Evolutionary conservation across 2,888 invertebrate genomes (phyloP).

Genomic region (Crematogaster levior): DNA sequence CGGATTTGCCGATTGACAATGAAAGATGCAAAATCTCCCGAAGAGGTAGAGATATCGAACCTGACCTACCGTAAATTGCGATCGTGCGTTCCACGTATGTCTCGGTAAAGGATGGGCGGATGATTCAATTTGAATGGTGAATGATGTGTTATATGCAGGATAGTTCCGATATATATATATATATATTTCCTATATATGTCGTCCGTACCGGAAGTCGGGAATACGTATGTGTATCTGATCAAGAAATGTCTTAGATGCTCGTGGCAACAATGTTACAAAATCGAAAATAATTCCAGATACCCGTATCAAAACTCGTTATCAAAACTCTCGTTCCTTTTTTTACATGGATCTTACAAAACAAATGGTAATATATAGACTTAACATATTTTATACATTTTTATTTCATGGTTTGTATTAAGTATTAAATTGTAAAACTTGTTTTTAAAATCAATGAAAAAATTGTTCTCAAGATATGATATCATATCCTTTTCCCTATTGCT

Average conservation of each 20-base stretch:
- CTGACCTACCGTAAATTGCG: slow-evolving; percentile 72
- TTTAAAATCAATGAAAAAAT: too few relatives aligned
- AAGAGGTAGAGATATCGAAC: slow-evolving; percentile 67
- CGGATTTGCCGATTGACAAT: slow-evolving; percentile 36
- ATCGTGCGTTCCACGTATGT: slow-evolving; percentile 42
- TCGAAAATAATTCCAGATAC: background rate
- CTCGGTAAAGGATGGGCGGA: slow-evolving; percentile 12
- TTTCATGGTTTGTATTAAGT: too few relatives aligned
- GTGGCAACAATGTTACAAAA: background rate
- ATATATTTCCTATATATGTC: slow-evolving; percentile 5
- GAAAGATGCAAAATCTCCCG: slow-evolving; percentile 82
- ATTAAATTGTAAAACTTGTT: too few relatives aligned
- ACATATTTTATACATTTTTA: too few relatives aligned
- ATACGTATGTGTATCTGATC: slow-evolving; percentile 24
- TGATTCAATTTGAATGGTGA: slow-evolving; percentile 25
- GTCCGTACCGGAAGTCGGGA: slow-evolving; percentile 24
- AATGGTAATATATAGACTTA: too few relatives aligned
- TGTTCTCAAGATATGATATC: too few relatives aligned
- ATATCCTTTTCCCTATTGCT: too few relatives aligned
- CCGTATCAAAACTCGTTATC: too few relatives aligned
- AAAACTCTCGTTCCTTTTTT: too few relatives aligned
- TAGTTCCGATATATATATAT: slow-evolving; percentile 34
- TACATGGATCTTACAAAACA: too few relatives aligned
- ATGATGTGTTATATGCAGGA: slow-evolving; percentile 26
- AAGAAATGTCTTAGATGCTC: slow-evolving; percentile 24